phyloP scores from a whole-genome alignment of 2,113 vertebrate species.

The Hippolais icterina region DNA sequence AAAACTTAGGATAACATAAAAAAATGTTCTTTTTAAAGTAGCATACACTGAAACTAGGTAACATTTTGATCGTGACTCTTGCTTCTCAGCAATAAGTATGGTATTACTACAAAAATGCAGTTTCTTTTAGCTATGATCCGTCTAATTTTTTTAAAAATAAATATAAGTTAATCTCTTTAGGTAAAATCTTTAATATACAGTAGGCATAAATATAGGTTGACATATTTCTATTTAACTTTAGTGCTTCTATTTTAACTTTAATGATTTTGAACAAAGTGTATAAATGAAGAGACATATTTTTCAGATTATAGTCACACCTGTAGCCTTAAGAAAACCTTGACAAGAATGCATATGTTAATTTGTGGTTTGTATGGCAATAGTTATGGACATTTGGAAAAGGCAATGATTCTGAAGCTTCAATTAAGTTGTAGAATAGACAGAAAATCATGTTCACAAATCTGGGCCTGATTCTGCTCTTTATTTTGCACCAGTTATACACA shows the following conservation, averaged over 20 bases:
- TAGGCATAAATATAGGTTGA: slow-evolving; percentile 33
- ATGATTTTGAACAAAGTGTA: background rate
- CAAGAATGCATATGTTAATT: slow-evolving; percentile 12
- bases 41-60: background rate
- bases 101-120: background rate
- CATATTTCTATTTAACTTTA: slow-evolving; percentile 18
- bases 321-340: slow-evolving; percentile 32
- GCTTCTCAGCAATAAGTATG: background rate
- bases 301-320: background rate
- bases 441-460: slow-evolving; percentile 6
- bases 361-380: slow-evolving; percentile 14
- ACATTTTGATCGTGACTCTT: background rate
- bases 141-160: slow-evolving; percentile 19
- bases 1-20: slow-evolving; percentile 5
- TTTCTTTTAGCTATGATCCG: slow-evolving; percentile 5
- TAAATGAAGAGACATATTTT: slow-evolving; percentile 5
- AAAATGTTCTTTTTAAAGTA: background rate
- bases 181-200: slow-evolving; percentile 28
- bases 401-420: slow-evolving; percentile 8
- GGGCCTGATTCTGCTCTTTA: slow-evolving; percentile 13
- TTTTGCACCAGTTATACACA: background rate
- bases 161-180: slow-evolving; percentile 34
- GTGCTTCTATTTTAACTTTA: slow-evolving; percentile 48
- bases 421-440: slow-evolving; percentile 19
- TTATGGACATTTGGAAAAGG: background rate